Evolutionary conservation across 2,113 vertebrate species (phyloP).

Genomic region (Recurvirostra avosetta): DNA sequence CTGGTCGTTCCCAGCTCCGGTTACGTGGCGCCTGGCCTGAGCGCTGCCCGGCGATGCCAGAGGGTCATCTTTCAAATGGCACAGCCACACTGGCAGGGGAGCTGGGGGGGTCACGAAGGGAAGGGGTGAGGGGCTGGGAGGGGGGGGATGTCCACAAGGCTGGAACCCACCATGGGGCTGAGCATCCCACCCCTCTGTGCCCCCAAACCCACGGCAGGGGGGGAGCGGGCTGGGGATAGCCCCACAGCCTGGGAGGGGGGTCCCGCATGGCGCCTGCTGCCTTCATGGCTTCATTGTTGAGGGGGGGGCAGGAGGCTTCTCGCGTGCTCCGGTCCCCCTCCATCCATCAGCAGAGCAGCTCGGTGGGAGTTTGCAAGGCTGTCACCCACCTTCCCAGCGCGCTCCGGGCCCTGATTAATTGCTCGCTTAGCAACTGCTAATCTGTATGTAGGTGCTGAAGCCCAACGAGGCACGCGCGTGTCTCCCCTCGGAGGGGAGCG

Average conservation of each 20-base stretch:
- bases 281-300: fast-evolving
- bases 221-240: neutral
- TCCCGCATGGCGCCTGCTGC: fast-evolving
- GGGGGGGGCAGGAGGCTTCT: neutral
- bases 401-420: neutral
- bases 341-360: neutral
- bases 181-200: neutral
- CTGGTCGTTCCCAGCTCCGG: neutral
- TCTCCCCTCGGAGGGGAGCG: neutral
- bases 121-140: neutral
- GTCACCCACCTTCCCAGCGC: neutral
- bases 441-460: neutral
- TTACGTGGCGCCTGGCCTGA: fast-evolving
- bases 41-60: fast-evolving
- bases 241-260: fast-evolving
- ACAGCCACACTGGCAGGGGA: neutral
- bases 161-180: neutral
- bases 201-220: fast-evolving
- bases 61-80: conserved; percentile 1
- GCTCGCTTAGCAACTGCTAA: conserved; percentile 23
- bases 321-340: fast-evolving
- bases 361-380: neutral
- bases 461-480: neutral
- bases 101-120: neutral
- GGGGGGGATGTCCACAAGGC: fast-evolving